Evolutionary conservation across 2,888 invertebrate genomes (phyloP).

Genomic region (Tubulanus polymorphus): DNA sequence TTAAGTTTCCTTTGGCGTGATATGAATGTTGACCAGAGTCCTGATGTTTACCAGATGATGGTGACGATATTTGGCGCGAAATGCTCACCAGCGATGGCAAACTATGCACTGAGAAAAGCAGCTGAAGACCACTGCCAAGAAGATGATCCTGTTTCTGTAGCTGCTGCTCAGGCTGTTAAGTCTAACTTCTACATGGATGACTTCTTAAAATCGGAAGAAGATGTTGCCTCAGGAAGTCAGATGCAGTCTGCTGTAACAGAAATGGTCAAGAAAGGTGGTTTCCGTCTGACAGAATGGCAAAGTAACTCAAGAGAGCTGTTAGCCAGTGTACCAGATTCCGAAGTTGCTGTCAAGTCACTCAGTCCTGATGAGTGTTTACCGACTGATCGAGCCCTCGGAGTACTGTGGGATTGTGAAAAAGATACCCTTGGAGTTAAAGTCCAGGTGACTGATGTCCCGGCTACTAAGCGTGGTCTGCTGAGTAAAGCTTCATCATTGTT

Average conservation of each 20-base stretch:
- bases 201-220: not conserved
- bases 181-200: conserved; percentile 8
- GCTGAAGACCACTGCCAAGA: not conserved
- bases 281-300: not conserved
- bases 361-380: too few species aligned
- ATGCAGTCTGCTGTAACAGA: not conserved
- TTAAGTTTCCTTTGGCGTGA: conserved; percentile 5
- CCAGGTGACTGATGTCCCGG: not conserved
- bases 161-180: not conserved
- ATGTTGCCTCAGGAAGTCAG: not conserved
- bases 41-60: too few species aligned
- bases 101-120: not conserved
- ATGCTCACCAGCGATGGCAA: not conserved
- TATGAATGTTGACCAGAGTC: not conserved
- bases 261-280: not conserved
- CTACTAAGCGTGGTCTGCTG: conserved; percentile 4
- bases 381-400: not conserved
- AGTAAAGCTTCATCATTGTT: conserved; percentile 6
- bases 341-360: not conserved
- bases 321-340: not conserved
- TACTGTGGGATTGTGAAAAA: conserved; percentile 1
- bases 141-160: not conserved
- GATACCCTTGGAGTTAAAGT: conserved; percentile 5
- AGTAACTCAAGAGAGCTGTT: not conserved
- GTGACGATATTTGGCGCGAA: not conserved